Evolutionary conservation across 1,140 invertebrate species (phyloP).

Genomic region (Agrilus planipennis): DNA sequence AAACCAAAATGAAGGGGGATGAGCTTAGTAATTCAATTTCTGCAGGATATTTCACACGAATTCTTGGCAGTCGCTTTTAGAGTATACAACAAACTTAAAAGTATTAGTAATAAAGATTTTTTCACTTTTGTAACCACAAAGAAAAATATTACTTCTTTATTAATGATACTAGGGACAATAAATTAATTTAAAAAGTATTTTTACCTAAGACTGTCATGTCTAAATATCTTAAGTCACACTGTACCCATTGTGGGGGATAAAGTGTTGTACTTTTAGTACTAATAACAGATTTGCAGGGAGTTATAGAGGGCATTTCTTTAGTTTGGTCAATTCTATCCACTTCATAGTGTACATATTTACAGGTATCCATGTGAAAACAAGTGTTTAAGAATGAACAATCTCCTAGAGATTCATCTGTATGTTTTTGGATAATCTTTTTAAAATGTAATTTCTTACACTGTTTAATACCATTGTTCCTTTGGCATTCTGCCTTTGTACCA

Average conservation of each 20-base stretch:
- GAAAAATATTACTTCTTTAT: no score
- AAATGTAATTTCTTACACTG: conserved; percentile 89
- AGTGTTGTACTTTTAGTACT: conserved; percentile 50
- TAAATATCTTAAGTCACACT: conserved; percentile 88
- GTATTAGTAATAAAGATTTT: no score
- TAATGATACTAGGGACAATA: no score
- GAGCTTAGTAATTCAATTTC: no score
- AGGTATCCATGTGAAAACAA: conserved; percentile 98
- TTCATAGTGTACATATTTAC: conserved; percentile 95
- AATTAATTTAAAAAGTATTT: no score
- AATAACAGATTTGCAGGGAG: conserved; percentile 17
- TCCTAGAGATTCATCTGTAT: conserved; percentile 91
- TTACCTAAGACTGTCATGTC: conserved; percentile 89
- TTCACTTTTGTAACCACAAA: no score
- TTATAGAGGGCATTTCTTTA: conserved; percentile 13
- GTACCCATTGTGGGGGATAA: conserved; percentile 90
- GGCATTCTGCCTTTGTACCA: conserved; percentile 84
- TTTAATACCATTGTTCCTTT: conserved; percentile 43
- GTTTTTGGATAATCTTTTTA: conserved; percentile 92
- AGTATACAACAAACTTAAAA: no score
- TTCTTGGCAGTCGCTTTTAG: no score
- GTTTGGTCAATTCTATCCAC: conserved; percentile 50
- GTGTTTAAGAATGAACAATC: conserved; percentile 98
- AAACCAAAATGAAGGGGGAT: conserved; percentile 9
- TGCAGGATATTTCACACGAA: no score